Conservation (phyloP, 2,797 vertebrate species). For the Sebastes miniatus region DNA sequence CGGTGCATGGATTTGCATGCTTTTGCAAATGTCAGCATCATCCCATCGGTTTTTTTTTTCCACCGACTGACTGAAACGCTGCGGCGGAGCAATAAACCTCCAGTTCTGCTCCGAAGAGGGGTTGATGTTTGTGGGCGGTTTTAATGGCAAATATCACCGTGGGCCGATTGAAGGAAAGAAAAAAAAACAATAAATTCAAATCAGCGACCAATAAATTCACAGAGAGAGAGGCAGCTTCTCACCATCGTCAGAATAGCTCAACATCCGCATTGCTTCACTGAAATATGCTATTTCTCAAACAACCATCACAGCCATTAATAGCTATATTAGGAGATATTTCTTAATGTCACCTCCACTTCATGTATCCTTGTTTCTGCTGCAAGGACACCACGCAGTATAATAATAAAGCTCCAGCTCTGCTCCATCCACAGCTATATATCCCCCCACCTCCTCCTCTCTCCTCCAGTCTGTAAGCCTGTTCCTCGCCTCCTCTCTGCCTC, state of each 20-base stretch:
- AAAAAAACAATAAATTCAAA: slow-evolving; percentile 12
- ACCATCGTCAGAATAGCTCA: not conserved
- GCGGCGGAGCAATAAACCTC: slow-evolving; percentile 28
- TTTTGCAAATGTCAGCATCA: slow-evolving; percentile 32
- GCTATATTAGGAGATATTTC: not conserved
- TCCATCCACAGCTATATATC: slow-evolving; percentile 25
- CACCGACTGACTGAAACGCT: slow-evolving; percentile 25
- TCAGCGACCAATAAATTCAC: slow-evolving; percentile 7
- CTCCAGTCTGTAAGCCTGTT: slow-evolving; percentile 57
- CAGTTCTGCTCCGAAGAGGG: slow-evolving; percentile 6
- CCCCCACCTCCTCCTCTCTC: slow-evolving; percentile 3
- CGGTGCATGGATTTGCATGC: slow-evolving; percentile 6
- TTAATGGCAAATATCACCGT: slow-evolving; percentile 33
- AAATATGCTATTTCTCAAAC: not conserved
- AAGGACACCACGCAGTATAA: slow-evolving; percentile 75
- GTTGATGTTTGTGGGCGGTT: slow-evolving; percentile 41
- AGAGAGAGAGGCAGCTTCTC: not conserved
- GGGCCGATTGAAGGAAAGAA: not conserved
- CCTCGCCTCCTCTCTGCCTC: slow-evolving; percentile 63
- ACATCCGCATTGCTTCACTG: not conserved
- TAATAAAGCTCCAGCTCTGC: slow-evolving; percentile 28
- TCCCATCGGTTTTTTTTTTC: slow-evolving; percentile 4
- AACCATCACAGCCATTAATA: not conserved
- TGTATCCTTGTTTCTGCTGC: slow-evolving; percentile 50
- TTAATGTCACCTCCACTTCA: slow-evolving; percentile 30